Conservation (phyloP, 2,113 vertebrate species). For the Sorex fumeus region DNA sequence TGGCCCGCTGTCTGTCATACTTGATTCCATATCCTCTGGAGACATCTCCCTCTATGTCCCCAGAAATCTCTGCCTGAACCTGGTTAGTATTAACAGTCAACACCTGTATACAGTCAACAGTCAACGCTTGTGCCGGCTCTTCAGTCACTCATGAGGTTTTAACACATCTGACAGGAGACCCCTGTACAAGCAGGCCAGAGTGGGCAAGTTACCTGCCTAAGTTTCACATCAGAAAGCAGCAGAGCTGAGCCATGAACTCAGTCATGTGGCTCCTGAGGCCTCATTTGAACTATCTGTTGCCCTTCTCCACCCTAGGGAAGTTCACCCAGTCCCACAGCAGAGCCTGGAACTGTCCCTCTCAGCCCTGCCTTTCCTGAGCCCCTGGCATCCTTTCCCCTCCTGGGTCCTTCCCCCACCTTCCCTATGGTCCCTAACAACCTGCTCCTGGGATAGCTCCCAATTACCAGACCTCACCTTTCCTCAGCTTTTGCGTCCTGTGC, state of each 20-base stretch:
- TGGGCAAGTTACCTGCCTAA: neutral
- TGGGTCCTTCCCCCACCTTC: neutral
- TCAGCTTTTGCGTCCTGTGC: neutral
- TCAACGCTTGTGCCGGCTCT: neutral
- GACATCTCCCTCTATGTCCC: neutral
- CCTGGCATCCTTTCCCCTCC: neutral
- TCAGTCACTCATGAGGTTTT: too few species aligned
- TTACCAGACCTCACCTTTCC: neutral
- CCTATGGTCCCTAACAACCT: neutral
- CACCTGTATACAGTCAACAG: neutral
- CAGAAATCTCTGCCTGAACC: neutral
- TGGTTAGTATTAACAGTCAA: neutral
- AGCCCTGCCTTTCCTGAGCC: neutral
- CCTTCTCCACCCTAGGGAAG: neutral
- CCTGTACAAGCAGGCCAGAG: constrained; percentile 1
- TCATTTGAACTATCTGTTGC: neutral
- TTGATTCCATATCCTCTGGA: neutral
- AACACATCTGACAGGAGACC: neutral
- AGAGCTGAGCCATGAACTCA: neutral
- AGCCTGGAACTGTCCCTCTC: neutral
- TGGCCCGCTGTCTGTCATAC: neutral
- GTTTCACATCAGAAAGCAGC: neutral
- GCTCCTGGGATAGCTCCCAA: neutral
- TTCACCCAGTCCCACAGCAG: neutral
- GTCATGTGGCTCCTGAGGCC: neutral